A percentile compares a stretch with the other conserved stretches of the same genome.
phyloP scores from a whole-genome alignment of 2,888 invertebrate genomes.

The Eulithis testata region DNA sequence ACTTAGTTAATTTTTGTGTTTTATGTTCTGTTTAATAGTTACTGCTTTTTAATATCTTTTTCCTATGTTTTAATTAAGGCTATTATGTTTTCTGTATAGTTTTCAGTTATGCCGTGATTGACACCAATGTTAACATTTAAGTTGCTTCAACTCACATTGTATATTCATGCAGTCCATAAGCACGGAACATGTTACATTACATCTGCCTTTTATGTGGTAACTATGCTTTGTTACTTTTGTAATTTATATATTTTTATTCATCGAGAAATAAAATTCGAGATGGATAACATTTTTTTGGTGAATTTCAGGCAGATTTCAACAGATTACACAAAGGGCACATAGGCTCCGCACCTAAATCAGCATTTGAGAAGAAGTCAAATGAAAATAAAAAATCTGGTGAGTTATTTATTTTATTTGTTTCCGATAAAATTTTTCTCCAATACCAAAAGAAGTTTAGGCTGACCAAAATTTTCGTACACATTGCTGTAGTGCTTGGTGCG shows the following conservation, averaged over 20 bases:
- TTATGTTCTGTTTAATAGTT: too few species aligned
- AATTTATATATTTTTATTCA: constrained; percentile 3
- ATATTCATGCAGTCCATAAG: constrained; percentile 21
- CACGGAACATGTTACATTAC: constrained; percentile 24
- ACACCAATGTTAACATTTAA: constrained; percentile 45
- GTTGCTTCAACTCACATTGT: constrained; percentile 43
- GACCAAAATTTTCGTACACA: too few species aligned
- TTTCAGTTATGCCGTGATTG: constrained; percentile 47
- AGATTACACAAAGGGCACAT: constrained; percentile 92
- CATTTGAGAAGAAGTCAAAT: constrained; percentile 61
- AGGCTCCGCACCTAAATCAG: constrained; percentile 88
- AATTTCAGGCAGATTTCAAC: constrained; percentile 89
- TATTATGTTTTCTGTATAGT: constrained; percentile 48
- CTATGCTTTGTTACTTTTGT: constrained; percentile 26
- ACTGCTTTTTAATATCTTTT: background rate
- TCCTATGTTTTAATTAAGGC: constrained; percentile 33
- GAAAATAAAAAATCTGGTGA: constrained; percentile 83
- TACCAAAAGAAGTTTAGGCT: too few species aligned
- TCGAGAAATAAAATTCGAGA: background rate
- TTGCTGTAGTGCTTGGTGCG: too few species aligned
- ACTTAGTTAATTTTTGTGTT: too few species aligned
- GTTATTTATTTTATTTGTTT: background rate
- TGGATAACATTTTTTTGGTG: constrained; percentile 33
- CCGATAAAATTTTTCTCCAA: too few species aligned
- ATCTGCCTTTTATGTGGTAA: constrained; percentile 32